Conservation (phyloP, 2,113 vertebrate genomes). For the Hippocampus barbouri region DNA sequence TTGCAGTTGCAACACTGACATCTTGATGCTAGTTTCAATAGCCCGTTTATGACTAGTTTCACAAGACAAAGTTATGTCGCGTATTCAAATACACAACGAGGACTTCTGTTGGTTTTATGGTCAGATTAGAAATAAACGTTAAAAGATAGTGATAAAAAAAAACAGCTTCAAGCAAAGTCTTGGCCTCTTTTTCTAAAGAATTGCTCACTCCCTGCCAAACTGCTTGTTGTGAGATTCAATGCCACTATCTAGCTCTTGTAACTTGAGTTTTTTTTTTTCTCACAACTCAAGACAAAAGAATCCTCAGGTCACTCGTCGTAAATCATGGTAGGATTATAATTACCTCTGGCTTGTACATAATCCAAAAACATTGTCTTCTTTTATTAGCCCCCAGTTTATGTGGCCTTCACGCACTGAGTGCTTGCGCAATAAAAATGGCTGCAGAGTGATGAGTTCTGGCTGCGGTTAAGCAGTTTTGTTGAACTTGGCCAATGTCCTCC, state of each 20-base stretch:
- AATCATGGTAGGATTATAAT: neutral
- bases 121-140: too few species aligned
- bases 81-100: too few species aligned
- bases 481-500: neutral
- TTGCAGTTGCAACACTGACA: too few species aligned
- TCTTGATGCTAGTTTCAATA: too few species aligned
- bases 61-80: too few species aligned
- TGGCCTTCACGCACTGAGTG: neutral
- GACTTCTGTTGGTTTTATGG: too few species aligned
- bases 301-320: neutral
- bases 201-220: neutral
- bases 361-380: neutral
- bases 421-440: neutral
- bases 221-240: neutral
- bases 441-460: constrained; percentile 1
- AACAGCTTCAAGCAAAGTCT: too few species aligned
- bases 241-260: too few species aligned
- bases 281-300: neutral
- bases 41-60: too few species aligned
- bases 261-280: neutral
- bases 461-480: neutral
- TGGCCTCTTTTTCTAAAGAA: too few species aligned
- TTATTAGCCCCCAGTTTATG: neutral
- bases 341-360: neutral
- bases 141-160: too few species aligned